Percentiles rank a stretch among this genome's conserved stretches.
Conservation (phyloP, 2,113 vertebrate species). For the Zosterops borbonicus region DNA sequence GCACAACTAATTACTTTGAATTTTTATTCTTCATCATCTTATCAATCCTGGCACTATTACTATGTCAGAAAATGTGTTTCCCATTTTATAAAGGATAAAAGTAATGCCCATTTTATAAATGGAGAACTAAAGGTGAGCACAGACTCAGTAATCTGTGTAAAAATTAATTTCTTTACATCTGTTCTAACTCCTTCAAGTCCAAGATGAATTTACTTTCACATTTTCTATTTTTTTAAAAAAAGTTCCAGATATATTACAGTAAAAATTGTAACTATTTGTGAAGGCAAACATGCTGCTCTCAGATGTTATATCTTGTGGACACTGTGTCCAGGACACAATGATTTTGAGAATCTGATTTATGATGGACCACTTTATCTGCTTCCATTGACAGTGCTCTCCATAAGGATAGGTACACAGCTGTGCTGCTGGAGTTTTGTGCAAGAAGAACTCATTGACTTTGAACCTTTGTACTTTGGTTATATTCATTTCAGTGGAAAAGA, state of each 20-base stretch:
- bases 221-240: neutral
- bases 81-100: neutral
- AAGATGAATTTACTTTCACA: neutral
- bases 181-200: neutral
- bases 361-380: neutral
- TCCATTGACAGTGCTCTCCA: neutral
- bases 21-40: neutral
- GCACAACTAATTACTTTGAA: neutral
- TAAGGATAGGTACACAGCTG: neutral
- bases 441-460: conserved; percentile 35
- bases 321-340: neutral
- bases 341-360: neutral
- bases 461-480: neutral
- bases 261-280: neutral
- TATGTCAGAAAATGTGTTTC: neutral
- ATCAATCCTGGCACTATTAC: neutral
- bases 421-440: neutral
- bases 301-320: neutral
- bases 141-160: neutral
- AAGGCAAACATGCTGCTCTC: neutral
- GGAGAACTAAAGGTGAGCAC: neutral
- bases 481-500: neutral
- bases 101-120: neutral
- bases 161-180: neutral
- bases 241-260: neutral